Evolutionary conservation across 1,140 invertebrate species (phyloP).

Genomic region (Mylabris phalerata): DNA sequence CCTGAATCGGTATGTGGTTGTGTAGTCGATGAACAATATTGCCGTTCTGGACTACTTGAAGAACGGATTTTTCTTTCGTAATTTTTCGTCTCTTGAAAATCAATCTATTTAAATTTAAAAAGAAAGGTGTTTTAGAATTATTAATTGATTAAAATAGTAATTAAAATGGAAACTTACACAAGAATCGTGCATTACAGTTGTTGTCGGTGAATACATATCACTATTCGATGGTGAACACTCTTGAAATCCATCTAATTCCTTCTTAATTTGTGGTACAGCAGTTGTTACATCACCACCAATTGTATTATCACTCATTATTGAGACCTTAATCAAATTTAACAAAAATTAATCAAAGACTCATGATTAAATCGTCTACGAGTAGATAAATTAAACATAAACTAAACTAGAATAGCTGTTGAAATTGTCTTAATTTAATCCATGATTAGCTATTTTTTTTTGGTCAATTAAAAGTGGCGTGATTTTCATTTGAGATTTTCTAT

Average conservation of each 20-base stretch:
- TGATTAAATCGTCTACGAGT: neutral
- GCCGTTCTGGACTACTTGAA: constrained; percentile 67
- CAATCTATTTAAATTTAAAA: constrained; percentile 28
- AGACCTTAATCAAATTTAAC: constrained; percentile 44
- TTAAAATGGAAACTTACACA: constrained; percentile 23
- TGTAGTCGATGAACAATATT: constrained; percentile 73
- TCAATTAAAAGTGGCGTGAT: no score
- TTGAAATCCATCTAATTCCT: constrained; percentile 48
- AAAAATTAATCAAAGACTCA: constrained; percentile 2
- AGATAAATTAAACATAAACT: no score
- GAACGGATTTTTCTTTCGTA: constrained; percentile 45
- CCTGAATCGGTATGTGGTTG: constrained; percentile 63
- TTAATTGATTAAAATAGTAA: neutral
- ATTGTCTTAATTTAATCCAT: no score
- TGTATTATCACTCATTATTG: constrained; percentile 50
- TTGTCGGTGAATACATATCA: constrained; percentile 52
- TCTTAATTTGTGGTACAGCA: constrained; percentile 50
- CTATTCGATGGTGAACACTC: constrained; percentile 48
- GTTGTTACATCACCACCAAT: constrained; percentile 44
- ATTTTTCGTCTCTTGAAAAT: constrained; percentile 43
- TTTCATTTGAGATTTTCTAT: no score
- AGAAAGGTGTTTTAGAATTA: neutral
- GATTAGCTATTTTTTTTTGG: no score
- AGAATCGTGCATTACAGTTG: constrained; percentile 38
- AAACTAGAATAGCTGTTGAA: no score